Base-by-base conservation (phyloP, 2,888 invertebrate species). In the Electrophaes corylata region DNA sequence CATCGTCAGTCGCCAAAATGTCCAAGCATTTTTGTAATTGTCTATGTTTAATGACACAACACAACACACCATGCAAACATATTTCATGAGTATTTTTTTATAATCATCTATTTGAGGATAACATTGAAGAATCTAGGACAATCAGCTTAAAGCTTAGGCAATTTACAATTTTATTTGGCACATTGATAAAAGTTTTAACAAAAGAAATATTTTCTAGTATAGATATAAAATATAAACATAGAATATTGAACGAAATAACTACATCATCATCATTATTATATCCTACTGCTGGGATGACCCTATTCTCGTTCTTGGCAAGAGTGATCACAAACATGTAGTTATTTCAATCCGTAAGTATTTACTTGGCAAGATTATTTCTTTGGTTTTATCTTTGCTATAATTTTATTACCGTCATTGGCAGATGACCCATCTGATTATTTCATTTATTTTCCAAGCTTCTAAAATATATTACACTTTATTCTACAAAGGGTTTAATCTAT, bases 1-100 rank as follows among this genome's bases (percentile, higher is more conserved):
- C 90, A 51, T 92, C 88, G 52, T 90, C 88, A 12, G 91, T 87
- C 70, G 90, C 93, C 73, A 94, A 86, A 88, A 94, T 93, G 86
- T 93, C 93, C 85, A 94, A 88, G 81, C 93, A 94, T 72, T 93
- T 93, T 82, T 86, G 89, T 77, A 92, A 80, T 78, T 92, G 90
- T 79, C 92, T 92, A 79, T 70, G 71, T 67, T 75, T 78, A 60
- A 55, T 60, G 29, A 37, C 70, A 75, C 69, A 65, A 75, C 84
- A 88, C 84, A 72, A 82, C 90, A 91, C 83, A 90, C 89, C 91
- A 91, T 91, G 91, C 91, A 91, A 89, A 86, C 70, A 83, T 75
- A 76, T 72, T 74, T 73, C 72, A 87, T 89, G 70, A 89, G 83
- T 86, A 83, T 75, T 62, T 76, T 73, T 67, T 35, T 70, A 71